Base-by-base conservation (phyloP, 2,797 vertebrate species). In the Gymnopithys bicolor region DNA sequence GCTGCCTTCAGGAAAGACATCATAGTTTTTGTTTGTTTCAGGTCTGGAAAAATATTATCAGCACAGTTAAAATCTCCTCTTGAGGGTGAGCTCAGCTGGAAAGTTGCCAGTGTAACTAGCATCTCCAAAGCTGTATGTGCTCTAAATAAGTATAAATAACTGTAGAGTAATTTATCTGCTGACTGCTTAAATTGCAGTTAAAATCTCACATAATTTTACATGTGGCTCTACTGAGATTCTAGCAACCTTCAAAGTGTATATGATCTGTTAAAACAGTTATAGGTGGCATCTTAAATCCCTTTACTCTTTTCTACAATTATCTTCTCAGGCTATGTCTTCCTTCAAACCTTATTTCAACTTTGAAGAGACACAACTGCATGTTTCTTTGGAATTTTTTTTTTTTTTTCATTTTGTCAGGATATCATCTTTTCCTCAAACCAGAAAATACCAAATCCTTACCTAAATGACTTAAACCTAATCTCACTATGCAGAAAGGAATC, bases 11-110 rank as follows among this genome's bases (percentile, higher is more conserved):
- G 60, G 69, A 95, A 45, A 90, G 55, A 94, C 73, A 53, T 1
- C 3, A 23, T 13, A 0, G 0, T 68, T 69, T 88, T 75, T 89
- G 28, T 84, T 91, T 86, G 48, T 90, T 93, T 80, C 79, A 75
- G 4, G 1, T 85, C 78, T 81, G 58, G 69, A 91, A 63, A 91
- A 83, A 43, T 71, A 85, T 28, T 64, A 81, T 24, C 85, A 87
- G 67, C 33, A 70, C 69, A 74, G 83, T 43, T 82, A 93, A 88
- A 93, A 87, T 82, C 59, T 82, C 35, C 33, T 93, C 77, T 86
- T 59, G 55, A 88, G 86, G 52, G 74, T 56, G 46, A 95, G 58
- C 58, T 84, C 66, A 66, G 39, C 83, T 94, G 85, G 63, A 89
- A 88, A 78, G 69, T 66, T 90, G 69, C 69, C 62, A 86, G 58